Base-by-base conservation (phyloP, 2,888 invertebrate species). In the Lymantria dispar region DNA sequence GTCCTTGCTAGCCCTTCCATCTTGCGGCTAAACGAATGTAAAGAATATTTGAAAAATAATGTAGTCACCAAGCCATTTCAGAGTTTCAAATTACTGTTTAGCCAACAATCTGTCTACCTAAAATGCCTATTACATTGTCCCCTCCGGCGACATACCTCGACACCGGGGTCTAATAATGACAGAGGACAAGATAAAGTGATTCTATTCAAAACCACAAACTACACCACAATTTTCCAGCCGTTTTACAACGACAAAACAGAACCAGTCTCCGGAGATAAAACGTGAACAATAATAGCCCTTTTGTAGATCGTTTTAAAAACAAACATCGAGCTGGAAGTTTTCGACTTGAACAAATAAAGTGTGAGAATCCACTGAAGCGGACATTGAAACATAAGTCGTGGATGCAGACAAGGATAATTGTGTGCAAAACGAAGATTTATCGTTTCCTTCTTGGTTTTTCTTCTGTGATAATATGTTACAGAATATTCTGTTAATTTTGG, bases 381-480 rank as follows among this genome's bases (percentile, higher is more conserved):
- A 77, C 81, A 77, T 72, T 78, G 78, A 76, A 81, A 81, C 76
- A 78, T 75, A 83, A 78, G 78, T 76, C 67, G 67, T 60, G 70
- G 70, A 72, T 61, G 59, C 64, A 72, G 74, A 70, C 68, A 66
- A 68, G 76, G 76, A 80, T 81, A 80, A 82, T 81, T 80, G 78
- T 78, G 72, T 68, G 70, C 72, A 72, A 74, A 80, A 79, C 72
- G 74, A 76, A 79, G 78, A 83, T 80, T 81, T 80, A 82, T 78
- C 58, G 62, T 22, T 22, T 22, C n/a, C n/a, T n/a, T n/a, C n/a
- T n/a, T n/a, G n/a, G n/a, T n/a, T 22, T 22, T 22, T 22, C 22
- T 22, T 22, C 22, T 22, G 22, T 22, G 22, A 22, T 22, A 22
- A 22, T 22, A 22, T 3, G 5, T 22, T 22, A 22, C 5, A 22